Conservation (phyloP, 2,797 vertebrate genomes). For the Pitangus sulphuratus region DNA sequence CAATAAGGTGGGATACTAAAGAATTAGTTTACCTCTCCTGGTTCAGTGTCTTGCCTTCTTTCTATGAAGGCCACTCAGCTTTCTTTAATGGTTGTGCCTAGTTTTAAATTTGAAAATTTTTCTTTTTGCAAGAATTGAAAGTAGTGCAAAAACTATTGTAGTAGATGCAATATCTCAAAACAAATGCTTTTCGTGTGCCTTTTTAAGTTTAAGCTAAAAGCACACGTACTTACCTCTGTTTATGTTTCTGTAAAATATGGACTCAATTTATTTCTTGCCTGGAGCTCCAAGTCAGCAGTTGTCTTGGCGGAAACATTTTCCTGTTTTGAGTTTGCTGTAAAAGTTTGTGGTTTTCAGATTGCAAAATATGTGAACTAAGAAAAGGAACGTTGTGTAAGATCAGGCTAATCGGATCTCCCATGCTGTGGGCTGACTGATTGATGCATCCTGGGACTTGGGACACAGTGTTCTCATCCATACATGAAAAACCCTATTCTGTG, state of each 20-base stretch:
- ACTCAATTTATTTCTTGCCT: constrained; percentile 18
- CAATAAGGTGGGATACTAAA: background rate
- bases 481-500: background rate
- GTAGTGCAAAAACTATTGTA: background rate
- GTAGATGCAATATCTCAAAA: background rate
- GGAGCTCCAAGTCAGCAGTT: constrained; percentile 38
- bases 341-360: constrained; percentile 43
- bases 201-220: background rate
- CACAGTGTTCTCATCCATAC: background rate
- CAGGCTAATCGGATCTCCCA: background rate
- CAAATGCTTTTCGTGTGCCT: background rate
- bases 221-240: background rate
- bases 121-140: background rate
- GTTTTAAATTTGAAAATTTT: background rate
- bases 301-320: constrained; percentile 19
- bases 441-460: background rate
- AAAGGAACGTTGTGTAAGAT: background rate
- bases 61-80: background rate
- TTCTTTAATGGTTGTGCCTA: background rate
- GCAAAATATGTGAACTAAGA: constrained; percentile 26
- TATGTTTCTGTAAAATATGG: background rate
- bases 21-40: background rate
- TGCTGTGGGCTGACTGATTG: background rate
- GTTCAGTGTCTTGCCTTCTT: background rate
- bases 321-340: constrained; percentile 45